Evolutionary conservation across 2,797 vertebrate species (phyloP).

Genomic region (Mormyrus hasselquistii): DNA sequence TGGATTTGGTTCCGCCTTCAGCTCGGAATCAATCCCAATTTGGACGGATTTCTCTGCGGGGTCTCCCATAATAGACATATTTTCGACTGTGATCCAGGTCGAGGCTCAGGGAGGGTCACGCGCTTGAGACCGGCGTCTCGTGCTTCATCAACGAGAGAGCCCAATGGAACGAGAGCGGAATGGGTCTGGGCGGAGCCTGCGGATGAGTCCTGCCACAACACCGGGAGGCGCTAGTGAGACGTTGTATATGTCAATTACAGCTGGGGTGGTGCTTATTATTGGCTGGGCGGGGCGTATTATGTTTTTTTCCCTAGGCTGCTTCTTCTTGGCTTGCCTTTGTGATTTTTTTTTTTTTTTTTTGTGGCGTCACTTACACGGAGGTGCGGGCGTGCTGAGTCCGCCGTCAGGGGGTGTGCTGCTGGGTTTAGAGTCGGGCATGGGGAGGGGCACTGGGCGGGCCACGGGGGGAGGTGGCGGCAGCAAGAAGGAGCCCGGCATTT

Average conservation of each 20-base stretch:
- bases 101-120: neutral
- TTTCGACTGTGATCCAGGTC: neutral
- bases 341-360: neutral
- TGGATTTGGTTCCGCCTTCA: conserved; percentile 2
- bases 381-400: conserved; percentile 86
- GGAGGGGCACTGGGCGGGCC: conserved; percentile 95
- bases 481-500: conserved; percentile 95
- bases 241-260: conserved; percentile 18
- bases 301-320: neutral
- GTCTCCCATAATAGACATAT: neutral
- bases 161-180: conserved; percentile 25
- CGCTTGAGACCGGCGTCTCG: neutral
- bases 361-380: conserved; percentile 87
- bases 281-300: conserved; percentile 35
- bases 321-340: conserved; percentile 1
- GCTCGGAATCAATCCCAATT: neutral
- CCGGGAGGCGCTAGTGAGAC: conserved; percentile 1
- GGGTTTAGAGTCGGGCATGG: conserved; percentile 89
- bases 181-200: conserved; percentile 28
- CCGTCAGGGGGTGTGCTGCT: conserved; percentile 73
- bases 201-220: neutral
- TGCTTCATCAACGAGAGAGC: neutral
- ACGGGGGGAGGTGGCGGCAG: conserved; percentile 92
- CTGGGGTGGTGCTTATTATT: conserved; percentile 45
- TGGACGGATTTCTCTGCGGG: neutral